Base-by-base conservation (phyloP, 2,113 vertebrate species). In the Lophochroa leadbeateri region DNA sequence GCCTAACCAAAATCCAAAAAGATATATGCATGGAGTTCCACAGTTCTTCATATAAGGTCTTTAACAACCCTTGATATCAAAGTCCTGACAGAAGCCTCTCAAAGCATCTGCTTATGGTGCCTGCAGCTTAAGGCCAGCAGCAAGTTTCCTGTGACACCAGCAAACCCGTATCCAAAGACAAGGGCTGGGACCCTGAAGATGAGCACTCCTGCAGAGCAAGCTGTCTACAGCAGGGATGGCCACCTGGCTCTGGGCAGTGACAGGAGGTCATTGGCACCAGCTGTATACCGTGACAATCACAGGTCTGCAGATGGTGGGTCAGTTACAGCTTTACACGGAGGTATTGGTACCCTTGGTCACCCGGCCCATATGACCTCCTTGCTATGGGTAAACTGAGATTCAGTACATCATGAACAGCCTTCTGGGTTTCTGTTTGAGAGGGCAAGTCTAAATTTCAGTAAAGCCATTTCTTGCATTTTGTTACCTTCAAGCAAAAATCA, bases 141-240 rank as follows among this genome's bases (percentile, higher is more conserved):
- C 17, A 83, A 47, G 20, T n/a, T 60, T 24, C 6, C 50, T 2
- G 2, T 43, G 17, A 67, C 31, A 52, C 16, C 31, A 72, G n/a
- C 10, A 71, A 71, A 27, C 21, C 18, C 13, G 55, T 31, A 49
- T 46, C 57, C 50, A 52, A 88, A 52, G 19, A 14, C 0, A 1
- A 77, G 9, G 41, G 17, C 20, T 47, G 14, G 18, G 17, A 60
- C 25, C 13, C 35, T 49, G 33, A 49, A 63, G 74, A 44, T n/a
- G 17, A 74, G 8, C 19, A 11, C 3, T n/a, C 11, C 21, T 67
- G 74, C 1, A 1, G 27, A 37, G 13, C 0, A 0, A 43, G 13
- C 33, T 74, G 21, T 46, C 41, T 2, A 0, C 21, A 27, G 27
- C 16, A 37, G 31, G 16, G 46, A 8, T 49, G 52, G 20, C 27